Conservation (phyloP, 1,140 invertebrate species). For the Doryteuthis pealeii region DNA sequence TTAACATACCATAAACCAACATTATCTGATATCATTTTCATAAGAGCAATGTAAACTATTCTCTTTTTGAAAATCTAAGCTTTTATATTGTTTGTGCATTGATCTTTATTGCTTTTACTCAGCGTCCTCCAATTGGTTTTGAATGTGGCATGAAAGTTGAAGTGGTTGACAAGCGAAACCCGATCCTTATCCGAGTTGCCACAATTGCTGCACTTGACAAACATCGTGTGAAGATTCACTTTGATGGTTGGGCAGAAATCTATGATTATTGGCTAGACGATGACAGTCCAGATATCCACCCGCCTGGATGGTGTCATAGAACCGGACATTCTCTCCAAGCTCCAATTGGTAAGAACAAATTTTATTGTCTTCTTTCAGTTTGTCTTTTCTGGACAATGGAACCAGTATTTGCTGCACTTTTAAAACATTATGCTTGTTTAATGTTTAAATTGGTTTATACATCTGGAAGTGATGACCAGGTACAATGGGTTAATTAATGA, state of each 20-base stretch:
- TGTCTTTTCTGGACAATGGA: neutral
- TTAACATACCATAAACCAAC: too few species aligned
- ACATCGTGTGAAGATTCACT: slow-evolving; percentile 79
- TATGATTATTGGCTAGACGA: slow-evolving; percentile 82
- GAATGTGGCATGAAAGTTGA: slow-evolving; percentile 53
- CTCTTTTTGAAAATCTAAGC: too few species aligned
- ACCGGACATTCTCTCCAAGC: slow-evolving; percentile 84
- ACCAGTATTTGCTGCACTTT: too few species aligned
- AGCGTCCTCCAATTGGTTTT: slow-evolving; percentile 60
- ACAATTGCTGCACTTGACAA: slow-evolving; percentile 81
- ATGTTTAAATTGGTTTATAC: too few species aligned
- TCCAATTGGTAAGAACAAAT: slow-evolving; percentile 61
- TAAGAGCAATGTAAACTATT: too few species aligned
- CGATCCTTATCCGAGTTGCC: slow-evolving; percentile 81
- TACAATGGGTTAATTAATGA: too few species aligned
- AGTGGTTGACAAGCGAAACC: slow-evolving; percentile 66
- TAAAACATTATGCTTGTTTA: too few species aligned
- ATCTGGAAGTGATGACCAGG: too few species aligned
- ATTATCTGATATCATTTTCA: too few species aligned
- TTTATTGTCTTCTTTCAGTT: neutral
- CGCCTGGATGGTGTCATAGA: slow-evolving; percentile 65
- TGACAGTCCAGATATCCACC: slow-evolving; percentile 54
- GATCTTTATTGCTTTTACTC: too few species aligned
- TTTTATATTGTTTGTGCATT: too few species aligned
- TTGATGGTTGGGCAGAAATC: slow-evolving; percentile 86